These are phyloP conservation scores for Amblyteles armatorius DNA, from an alignment of 2,888 invertebrate genomes.

Conservation along the genomic window DNA sequence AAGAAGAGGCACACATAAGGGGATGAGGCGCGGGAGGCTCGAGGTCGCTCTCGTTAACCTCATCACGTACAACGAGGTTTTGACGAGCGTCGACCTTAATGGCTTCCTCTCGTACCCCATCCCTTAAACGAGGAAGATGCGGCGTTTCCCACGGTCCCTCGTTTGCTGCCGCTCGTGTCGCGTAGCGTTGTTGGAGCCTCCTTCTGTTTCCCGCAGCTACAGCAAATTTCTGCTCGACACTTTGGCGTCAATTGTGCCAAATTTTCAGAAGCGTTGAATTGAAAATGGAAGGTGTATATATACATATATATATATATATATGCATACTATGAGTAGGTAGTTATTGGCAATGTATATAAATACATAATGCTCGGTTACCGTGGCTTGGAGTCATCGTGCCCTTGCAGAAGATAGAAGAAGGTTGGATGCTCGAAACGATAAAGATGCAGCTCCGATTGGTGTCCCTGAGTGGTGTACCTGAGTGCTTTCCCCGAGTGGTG, in stretches of 20 bases:
- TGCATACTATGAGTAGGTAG: too few relatives aligned
- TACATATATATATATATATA: too few relatives aligned
- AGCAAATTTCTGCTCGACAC: background rate
- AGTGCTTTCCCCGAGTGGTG: too few relatives aligned
- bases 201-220: background rate
- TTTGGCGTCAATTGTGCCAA: background rate
- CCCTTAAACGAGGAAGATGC: constrained; percentile 39
- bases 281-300: constrained; percentile 1
- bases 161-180: constrained; percentile 19
- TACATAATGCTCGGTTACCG: too few relatives aligned
- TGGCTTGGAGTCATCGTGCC: too few relatives aligned
- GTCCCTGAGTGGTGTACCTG: too few relatives aligned
- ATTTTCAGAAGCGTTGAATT: background rate
- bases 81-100: constrained; percentile 67
- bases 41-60: constrained; percentile 65
- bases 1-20: constrained; percentile 26
- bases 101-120: constrained; percentile 19
- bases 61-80: constrained; percentile 66
- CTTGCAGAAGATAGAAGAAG: too few relatives aligned
- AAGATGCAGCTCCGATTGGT: too few relatives aligned
- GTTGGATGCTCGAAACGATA: too few relatives aligned
- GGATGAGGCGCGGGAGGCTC: constrained; percentile 24
- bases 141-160: constrained; percentile 2
- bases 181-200: background rate
- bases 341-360: too few relatives aligned